Evolutionary conservation across 2,113 vertebrate species (phyloP), one percentile per base, ranked within the genome.

Genomic region (Atrichornis clamosus): DNA sequence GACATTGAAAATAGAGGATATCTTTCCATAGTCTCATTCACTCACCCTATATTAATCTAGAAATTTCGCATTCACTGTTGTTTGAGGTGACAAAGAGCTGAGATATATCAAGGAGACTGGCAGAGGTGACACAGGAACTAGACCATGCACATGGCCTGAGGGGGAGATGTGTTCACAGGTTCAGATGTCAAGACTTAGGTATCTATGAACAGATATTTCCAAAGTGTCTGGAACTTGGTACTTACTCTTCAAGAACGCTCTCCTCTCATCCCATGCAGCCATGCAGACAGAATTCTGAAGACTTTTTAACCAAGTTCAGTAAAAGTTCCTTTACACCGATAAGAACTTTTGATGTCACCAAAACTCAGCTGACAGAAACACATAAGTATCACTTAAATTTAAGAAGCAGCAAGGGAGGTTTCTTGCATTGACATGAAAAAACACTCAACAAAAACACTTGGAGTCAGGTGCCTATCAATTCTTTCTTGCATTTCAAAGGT

Each of bases 401-500:
- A 80, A 95, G 68, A 88, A 90, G 17, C 5, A 83, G 15, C 30
- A 73, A 93, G 27, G 35, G 46, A 88, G 55, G 12, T 24, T 60
- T 39, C 85, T 85, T 88, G 32, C 41, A 80, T 7, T 95, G 87
- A 87, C 63, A 67, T 70, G 39, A 93, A 70, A 87, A 77, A 94
- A 91, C 3, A 0, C 35, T 56, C 39, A 67, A 77, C 16, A 91
- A 86, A 94, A 94, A 19, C 18, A 87, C 53, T 64, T 87, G 26
- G 47, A 79, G 53, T 74, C 87, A 96, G 94, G 42, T 85, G 63
- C 23, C 72, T 77, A 74, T 96, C 75, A 86, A 37, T 83, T 84
- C 20, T 41, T 89, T 90, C 90, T 74, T 91, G 39, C 84, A 86
- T 93, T 93, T 94, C 75, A 94, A 77, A 94, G 35, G 42, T 59